Percentiles rank a stretch among this genome's conserved stretches.
phyloP scores from a whole-genome alignment of 1,140 invertebrate species.

The Leguminivora glycinivorella region DNA sequence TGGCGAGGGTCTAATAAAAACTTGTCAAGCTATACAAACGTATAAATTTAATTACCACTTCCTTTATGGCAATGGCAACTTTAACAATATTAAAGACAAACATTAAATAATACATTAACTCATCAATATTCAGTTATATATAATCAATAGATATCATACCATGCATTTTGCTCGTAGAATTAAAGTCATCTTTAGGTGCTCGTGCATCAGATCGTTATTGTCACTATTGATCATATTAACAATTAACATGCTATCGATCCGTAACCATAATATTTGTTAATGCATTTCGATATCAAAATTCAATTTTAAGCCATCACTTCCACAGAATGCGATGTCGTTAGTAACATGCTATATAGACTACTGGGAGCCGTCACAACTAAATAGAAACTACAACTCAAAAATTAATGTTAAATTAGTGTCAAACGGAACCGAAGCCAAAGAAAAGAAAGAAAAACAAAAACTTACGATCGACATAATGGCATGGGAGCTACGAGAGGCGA shows the following conservation, averaged over 20 bases:
- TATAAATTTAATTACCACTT: too few relatives aligned
- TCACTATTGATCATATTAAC: neutral
- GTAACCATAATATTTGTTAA: neutral
- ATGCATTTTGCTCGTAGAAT: slow-evolving; percentile 20
- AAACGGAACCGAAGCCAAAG: slow-evolving; percentile 50
- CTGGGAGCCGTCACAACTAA: slow-evolving; percentile 15
- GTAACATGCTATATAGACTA: slow-evolving; percentile 25
- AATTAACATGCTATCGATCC: slow-evolving; percentile 15
- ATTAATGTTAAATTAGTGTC: slow-evolving; percentile 32
- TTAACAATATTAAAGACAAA: slow-evolving; percentile 29
- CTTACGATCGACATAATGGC: slow-evolving; percentile 79
- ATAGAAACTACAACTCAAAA: slow-evolving; percentile 39
- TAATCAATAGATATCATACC: slow-evolving; percentile 34
- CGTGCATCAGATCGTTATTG: slow-evolving; percentile 9
- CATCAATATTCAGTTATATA: slow-evolving; percentile 30
- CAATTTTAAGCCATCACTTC: slow-evolving; percentile 39
- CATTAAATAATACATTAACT: slow-evolving; percentile 25
- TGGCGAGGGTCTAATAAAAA: too few relatives aligned
- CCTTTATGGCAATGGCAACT: too few relatives aligned
- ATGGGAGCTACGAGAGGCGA: slow-evolving; percentile 50
- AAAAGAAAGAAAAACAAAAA: slow-evolving; percentile 66
- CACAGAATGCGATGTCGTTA: slow-evolving; percentile 32
- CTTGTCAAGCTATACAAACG: too few relatives aligned
- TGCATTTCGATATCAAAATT: neutral
- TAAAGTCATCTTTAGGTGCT: neutral